phyloP scores from a whole-genome alignment of 2,888 invertebrate genomes.

The Meloe dianella region DNA sequence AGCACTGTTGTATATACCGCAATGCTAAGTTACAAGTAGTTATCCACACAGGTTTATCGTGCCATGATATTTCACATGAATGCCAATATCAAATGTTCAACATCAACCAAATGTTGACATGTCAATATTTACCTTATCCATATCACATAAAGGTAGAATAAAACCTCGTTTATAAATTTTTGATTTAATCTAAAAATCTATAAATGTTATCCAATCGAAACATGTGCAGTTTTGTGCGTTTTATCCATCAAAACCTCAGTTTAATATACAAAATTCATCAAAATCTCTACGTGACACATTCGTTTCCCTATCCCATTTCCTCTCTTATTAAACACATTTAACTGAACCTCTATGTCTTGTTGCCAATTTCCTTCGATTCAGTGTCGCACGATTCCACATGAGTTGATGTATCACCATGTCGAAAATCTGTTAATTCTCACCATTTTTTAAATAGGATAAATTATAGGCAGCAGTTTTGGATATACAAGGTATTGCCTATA shows the following conservation, averaged over 20 bases:
- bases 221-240: not conserved
- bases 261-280: slow-evolving; percentile 1
- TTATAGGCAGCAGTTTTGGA: too few relatives aligned
- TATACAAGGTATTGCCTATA: too few relatives aligned
- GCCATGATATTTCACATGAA: not conserved
- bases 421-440: too few relatives aligned
- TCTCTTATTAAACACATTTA: slow-evolving; percentile 11
- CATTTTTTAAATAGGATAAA: too few relatives aligned
- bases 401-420: too few relatives aligned
- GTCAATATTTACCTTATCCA: not conserved
- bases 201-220: not conserved
- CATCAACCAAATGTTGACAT: not conserved
- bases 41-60: not conserved
- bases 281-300: slow-evolving; percentile 8
- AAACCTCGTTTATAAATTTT: not conserved
- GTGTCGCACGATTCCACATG: not conserved
- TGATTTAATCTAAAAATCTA: too few relatives aligned
- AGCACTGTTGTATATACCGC: not conserved
- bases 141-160: not conserved
- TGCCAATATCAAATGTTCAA: not conserved
- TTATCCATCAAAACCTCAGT: not conserved
- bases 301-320: not conserved
- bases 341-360: not conserved
- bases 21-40: not conserved
- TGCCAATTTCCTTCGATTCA: slow-evolving; percentile 2